phyloP scores from a whole-genome alignment of 2,113 vertebrate species.

The Collichthys lucidus region DNA sequence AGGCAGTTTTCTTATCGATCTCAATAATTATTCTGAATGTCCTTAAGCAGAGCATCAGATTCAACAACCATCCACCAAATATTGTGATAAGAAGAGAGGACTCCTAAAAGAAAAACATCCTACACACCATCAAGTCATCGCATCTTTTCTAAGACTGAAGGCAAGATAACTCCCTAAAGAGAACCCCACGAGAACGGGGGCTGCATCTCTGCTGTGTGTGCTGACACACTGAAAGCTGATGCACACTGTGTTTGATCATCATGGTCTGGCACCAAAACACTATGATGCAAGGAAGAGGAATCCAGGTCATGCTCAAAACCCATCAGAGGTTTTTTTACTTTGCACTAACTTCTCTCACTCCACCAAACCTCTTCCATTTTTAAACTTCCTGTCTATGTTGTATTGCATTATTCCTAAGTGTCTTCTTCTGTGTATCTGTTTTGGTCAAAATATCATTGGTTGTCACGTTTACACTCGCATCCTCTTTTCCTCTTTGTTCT shows the following conservation, averaged over 20 bases:
- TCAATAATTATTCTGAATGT: not conserved
- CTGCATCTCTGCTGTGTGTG: conserved; percentile 47
- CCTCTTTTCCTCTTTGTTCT: conserved; percentile 16
- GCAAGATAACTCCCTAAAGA: conserved; percentile 49
- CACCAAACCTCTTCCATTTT: conserved; percentile 30
- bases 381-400: conserved; percentile 37
- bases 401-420: conserved; percentile 53
- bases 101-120: conserved; percentile 40
- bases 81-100: conserved; percentile 27
- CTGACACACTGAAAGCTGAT: conserved; percentile 65
- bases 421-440: conserved; percentile 26
- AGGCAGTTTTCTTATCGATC: not conserved
- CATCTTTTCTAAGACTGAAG: conserved; percentile 43
- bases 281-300: conserved; percentile 69
- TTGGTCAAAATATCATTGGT: conserved; percentile 23
- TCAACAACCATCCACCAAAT: conserved; percentile 33
- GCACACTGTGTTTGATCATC: conserved; percentile 73
- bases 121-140: conserved; percentile 43
- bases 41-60: conserved; percentile 5
- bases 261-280: conserved; percentile 61
- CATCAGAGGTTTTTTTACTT: conserved; percentile 58
- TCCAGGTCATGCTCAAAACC: conserved; percentile 72
- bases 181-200: conserved; percentile 30
- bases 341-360: conserved; percentile 54
- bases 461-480: conserved; percentile 45